Conservation (phyloP, 2,113 vertebrate species). For the Solea senegalensis region DNA sequence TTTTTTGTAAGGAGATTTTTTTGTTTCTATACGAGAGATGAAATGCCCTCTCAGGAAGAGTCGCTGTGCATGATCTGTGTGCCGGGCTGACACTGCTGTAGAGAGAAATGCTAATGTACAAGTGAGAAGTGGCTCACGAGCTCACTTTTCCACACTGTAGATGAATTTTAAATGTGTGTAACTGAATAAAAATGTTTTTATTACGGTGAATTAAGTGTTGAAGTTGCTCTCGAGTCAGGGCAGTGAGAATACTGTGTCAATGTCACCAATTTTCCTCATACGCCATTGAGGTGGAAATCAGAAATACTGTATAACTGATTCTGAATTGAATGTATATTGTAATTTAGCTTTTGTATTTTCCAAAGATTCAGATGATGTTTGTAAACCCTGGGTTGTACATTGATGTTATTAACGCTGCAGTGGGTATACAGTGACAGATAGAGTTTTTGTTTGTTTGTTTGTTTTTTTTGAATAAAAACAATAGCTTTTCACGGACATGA, state of each 20-base stretch:
- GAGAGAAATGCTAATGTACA: constrained; percentile 7
- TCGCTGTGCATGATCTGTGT: constrained; percentile 48
- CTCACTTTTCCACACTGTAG: constrained; percentile 57
- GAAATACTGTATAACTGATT: constrained; percentile 31
- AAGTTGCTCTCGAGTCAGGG: constrained; percentile 20
- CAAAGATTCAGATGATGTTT: constrained; percentile 52
- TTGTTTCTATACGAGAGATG: constrained; percentile 39
- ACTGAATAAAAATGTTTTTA: constrained; percentile 59
- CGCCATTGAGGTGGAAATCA: constrained; percentile 35
- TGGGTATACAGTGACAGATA: constrained; percentile 29
- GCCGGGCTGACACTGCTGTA: constrained; percentile 37
- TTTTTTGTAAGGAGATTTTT: constrained; percentile 41
- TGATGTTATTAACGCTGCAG: constrained; percentile 25
- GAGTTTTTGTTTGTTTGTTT: too few species aligned
- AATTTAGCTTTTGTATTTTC: constrained; percentile 65
- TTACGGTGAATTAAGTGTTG: constrained; percentile 31
- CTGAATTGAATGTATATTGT: constrained; percentile 60
- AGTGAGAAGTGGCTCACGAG: constrained; percentile 31
- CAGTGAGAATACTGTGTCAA: constrained; percentile 13
- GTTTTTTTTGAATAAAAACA: constrained; percentile 2
- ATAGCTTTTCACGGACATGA: constrained; percentile 13
- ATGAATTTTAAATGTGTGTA: constrained; percentile 56
- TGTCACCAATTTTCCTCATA: constrained; percentile 42
- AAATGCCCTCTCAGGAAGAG: constrained; percentile 52
- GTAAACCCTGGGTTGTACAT: constrained; percentile 38